Conservation (phyloP, 2,113 vertebrate genomes). For the Empidonax traillii region DNA sequence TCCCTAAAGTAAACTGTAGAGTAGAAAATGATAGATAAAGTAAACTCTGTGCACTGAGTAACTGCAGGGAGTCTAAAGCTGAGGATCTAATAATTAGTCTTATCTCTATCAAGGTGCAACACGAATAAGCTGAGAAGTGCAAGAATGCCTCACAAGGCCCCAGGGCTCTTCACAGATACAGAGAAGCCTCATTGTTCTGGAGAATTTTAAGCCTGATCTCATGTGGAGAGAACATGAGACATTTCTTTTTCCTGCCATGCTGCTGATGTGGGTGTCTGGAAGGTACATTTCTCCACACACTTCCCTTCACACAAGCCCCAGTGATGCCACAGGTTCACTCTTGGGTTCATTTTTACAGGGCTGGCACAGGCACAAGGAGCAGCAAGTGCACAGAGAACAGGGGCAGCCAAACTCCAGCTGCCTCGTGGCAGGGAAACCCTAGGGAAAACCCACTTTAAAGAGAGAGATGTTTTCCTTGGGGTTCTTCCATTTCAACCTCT, state of each 20-base stretch:
- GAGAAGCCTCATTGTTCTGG: background rate
- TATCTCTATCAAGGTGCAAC: slow-evolving; percentile 6
- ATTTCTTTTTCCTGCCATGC: background rate
- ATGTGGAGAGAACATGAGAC: background rate
- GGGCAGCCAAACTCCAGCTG: background rate
- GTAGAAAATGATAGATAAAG: background rate
- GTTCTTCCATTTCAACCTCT: background rate
- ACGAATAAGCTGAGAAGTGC: background rate
- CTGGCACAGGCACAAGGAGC: background rate
- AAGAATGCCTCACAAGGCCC: background rate
- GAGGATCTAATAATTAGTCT: background rate
- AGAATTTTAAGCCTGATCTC: background rate
- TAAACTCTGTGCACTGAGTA: background rate
- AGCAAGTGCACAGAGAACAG: background rate
- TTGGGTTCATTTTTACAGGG: background rate
- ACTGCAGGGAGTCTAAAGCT: background rate
- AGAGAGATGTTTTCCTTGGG: background rate
- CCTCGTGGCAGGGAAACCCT: background rate
- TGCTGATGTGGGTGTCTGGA: background rate
- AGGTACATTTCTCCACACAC: background rate
- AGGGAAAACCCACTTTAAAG: background rate
- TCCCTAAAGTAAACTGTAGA: background rate
- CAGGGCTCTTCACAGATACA: background rate
- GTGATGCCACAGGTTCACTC: background rate
- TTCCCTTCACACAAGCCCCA: background rate